phyloP scores from a whole-genome alignment of 2,888 invertebrate species.

The Rhagonycha fulva region DNA sequence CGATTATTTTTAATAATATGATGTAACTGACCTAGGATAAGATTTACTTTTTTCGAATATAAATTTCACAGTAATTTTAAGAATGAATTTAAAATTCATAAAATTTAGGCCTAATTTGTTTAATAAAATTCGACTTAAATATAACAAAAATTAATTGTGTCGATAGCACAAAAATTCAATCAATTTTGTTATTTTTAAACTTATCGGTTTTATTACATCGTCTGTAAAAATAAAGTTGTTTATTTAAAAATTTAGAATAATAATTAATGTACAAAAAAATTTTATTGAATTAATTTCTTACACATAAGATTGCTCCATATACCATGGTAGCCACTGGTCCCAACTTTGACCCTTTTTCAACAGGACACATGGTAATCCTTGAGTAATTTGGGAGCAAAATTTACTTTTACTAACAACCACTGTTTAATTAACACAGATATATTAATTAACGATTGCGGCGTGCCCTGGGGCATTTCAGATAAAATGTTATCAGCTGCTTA shows the following conservation, averaged over 20 bases:
- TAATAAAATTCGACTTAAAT: neutral
- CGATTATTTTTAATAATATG: neutral
- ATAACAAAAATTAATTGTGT: neutral
- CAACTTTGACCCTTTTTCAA: neutral
- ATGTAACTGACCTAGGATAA: neutral
- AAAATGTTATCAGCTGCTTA: conserved; percentile 22
- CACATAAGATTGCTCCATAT: conserved; percentile 14
- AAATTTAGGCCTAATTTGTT: neutral
- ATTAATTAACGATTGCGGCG: conserved; percentile 16
- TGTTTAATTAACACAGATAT: conserved; percentile 12
- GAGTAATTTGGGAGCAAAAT: conserved; percentile 1
- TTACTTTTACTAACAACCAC: conserved; percentile 9
- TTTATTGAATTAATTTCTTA: neutral
- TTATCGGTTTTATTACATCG: neutral
- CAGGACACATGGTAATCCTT: neutral
- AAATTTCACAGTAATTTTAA: neutral
- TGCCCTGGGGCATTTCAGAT: conserved; percentile 20
- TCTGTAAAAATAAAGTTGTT: conserved; percentile 3
- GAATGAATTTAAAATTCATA: neutral
- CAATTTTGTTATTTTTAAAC: neutral
- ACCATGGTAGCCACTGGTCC: conserved; percentile 7
- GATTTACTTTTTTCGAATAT: neutral
- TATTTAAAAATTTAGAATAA: neutral
- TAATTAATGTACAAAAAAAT: neutral
- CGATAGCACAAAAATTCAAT: neutral